phyloP scores from a whole-genome alignment of 2,888 invertebrate species.

The Heliothis peltigera region DNA sequence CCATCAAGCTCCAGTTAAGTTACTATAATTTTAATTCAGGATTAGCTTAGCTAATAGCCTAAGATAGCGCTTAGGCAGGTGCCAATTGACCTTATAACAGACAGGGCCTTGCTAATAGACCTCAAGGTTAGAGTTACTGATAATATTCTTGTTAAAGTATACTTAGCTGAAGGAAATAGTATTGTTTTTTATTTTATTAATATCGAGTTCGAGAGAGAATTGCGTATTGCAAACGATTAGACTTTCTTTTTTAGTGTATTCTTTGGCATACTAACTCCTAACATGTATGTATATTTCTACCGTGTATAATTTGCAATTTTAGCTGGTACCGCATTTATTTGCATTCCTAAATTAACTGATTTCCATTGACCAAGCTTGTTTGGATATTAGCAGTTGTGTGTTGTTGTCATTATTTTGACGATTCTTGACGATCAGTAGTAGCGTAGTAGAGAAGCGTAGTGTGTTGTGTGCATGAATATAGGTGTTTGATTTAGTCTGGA shows the following conservation, averaged over 20 bases:
- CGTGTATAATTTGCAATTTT: constrained; percentile 2
- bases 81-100: constrained; percentile 33
- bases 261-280: background rate
- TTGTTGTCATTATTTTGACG: too few species aligned
- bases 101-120: constrained; percentile 36
- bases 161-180: background rate
- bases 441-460: too few species aligned
- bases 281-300: background rate
- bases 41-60: constrained; percentile 16
- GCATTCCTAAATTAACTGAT: constrained; percentile 4
- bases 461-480: too few species aligned
- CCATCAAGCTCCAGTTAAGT: too few species aligned
- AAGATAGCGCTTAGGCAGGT: constrained; percentile 33
- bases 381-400: too few species aligned
- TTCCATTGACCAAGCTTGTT: background rate
- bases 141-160: constrained; percentile 7
- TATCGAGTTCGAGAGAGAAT: too few species aligned
- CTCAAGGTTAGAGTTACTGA: constrained; percentile 32
- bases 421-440: too few species aligned
- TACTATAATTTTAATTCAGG: background rate
- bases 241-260: constrained; percentile 2
- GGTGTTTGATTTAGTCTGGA: too few species aligned
- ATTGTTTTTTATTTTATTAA: too few species aligned
- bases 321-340: background rate
- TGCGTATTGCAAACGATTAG: background rate